Evolutionary conservation across 1,140 invertebrate genomes (phyloP).

Genomic region (Drosophila mojavensis): DNA sequence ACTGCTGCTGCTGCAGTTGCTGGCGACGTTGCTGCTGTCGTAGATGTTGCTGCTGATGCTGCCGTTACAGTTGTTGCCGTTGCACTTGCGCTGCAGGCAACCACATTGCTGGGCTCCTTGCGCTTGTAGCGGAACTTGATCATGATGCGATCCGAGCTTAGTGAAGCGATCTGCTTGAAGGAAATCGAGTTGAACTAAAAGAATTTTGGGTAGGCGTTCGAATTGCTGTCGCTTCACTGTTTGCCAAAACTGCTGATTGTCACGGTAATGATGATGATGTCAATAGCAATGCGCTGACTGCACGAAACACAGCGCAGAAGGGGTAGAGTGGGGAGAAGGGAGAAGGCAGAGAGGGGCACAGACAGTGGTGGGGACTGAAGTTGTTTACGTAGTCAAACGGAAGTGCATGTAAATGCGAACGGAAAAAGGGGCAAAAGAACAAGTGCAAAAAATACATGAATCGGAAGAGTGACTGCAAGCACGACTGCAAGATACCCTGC

Average conservation of each 20-base stretch:
- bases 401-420: conserved; percentile 37
- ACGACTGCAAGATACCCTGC: background rate
- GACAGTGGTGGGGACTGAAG: background rate
- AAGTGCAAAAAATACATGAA: background rate
- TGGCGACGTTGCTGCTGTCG: conserved; percentile 24
- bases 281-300: conserved; percentile 21
- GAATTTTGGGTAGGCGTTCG: too few species aligned
- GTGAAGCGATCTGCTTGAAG: conserved; percentile 1
- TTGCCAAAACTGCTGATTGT: conserved; percentile 1
- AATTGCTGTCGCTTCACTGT: background rate
- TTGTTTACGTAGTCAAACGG: conserved; percentile 43
- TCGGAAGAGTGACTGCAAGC: background rate
- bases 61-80: conserved; percentile 30
- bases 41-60: conserved; percentile 54
- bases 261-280: background rate
- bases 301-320: conserved; percentile 5
- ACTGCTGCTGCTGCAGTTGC: conserved; percentile 45
- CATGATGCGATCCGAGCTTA: conserved; percentile 74
- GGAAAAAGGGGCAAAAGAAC: conserved; percentile 2
- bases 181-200: background rate
- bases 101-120: conserved; percentile 84
- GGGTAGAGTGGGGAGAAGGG: too few species aligned
- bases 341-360: too few species aligned
- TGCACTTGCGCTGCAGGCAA: conserved; percentile 19
- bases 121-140: conserved; percentile 88